Evolutionary conservation across 2,888 invertebrate genomes (phyloP).

Genomic region (Congeria kusceri): DNA sequence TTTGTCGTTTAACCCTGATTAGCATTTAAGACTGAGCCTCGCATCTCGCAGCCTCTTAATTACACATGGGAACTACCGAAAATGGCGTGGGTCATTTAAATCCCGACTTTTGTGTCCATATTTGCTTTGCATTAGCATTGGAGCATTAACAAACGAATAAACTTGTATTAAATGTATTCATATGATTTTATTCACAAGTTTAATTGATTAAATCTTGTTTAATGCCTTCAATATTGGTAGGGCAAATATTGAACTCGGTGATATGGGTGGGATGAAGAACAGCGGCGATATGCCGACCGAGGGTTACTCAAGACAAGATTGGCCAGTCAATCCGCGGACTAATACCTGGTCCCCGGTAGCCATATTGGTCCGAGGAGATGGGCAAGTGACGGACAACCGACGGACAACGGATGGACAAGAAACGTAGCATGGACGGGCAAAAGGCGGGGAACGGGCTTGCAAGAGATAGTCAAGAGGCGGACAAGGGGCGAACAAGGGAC

Average conservation of each 20-base stretch:
- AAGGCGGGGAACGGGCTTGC: too few relatives aligned
- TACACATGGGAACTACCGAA: conserved; percentile 52
- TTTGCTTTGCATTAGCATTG: conserved; percentile 58
- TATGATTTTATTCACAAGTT: conserved; percentile 59
- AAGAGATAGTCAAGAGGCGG: too few relatives aligned
- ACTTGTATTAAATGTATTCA: conserved; percentile 55
- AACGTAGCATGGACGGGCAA: too few relatives aligned
- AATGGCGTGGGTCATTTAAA: conserved; percentile 52
- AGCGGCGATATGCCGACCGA: background rate
- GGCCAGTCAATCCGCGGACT: too few relatives aligned
- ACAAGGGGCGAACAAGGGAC: too few relatives aligned
- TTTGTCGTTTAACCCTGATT: conserved; percentile 62
- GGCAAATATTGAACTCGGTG: background rate
- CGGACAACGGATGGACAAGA: too few relatives aligned
- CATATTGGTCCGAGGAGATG: too few relatives aligned
- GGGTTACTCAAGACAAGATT: too few relatives aligned
- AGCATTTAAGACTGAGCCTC: conserved; percentile 28
- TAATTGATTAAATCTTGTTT: conserved; percentile 60
- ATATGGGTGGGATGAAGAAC: background rate
- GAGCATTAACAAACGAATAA: conserved; percentile 44
- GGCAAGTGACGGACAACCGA: too few relatives aligned
- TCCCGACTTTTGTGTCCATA: conserved; percentile 54
- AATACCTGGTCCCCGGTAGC: too few relatives aligned
- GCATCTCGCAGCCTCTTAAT: conserved; percentile 21
- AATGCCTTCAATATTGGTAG: conserved; percentile 49